phyloP scores from a whole-genome alignment of 2,797 vertebrate genomes.

The Poeciliopsis infans region DNA sequence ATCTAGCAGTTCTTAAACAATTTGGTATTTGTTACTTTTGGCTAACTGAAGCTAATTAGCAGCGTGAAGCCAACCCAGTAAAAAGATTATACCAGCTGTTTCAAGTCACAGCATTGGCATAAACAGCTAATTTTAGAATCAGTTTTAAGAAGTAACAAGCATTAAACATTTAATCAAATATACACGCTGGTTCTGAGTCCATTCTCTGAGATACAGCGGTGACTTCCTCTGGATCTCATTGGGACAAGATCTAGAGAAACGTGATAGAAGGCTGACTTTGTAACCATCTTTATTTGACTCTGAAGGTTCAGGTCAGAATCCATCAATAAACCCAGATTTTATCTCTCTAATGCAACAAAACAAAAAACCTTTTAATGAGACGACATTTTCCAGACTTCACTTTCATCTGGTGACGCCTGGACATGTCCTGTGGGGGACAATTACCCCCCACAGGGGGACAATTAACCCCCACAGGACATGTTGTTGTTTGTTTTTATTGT shows the following conservation, averaged over 20 bases:
- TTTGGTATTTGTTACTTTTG: not conserved
- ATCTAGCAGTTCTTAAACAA: not conserved
- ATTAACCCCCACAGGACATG: not conserved
- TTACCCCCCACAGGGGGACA: not conserved
- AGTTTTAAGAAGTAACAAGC: too few species aligned
- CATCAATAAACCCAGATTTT: too few species aligned
- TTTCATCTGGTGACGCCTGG: not conserved
- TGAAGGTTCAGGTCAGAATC: too few species aligned
- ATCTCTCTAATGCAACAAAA: not conserved
- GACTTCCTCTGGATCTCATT: too few species aligned
- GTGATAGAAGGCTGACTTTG: too few species aligned
- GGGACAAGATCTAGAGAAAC: too few species aligned
- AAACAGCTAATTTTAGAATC: not conserved
- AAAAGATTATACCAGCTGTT: not conserved
- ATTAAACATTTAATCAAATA: too few species aligned
- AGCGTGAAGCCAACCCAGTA: not conserved
- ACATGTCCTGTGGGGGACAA: not conserved
- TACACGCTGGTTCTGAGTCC: too few species aligned
- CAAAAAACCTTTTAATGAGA: not conserved
- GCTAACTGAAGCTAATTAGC: not conserved
- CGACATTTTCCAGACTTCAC: not conserved
- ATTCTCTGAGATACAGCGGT: too few species aligned
- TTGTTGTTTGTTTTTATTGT: not conserved
- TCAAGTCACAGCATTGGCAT: not conserved
- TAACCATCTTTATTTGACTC: too few species aligned